Evolutionary conservation across 1,140 invertebrate species (phyloP).

Genomic region (Drosophila paulistorum): DNA sequence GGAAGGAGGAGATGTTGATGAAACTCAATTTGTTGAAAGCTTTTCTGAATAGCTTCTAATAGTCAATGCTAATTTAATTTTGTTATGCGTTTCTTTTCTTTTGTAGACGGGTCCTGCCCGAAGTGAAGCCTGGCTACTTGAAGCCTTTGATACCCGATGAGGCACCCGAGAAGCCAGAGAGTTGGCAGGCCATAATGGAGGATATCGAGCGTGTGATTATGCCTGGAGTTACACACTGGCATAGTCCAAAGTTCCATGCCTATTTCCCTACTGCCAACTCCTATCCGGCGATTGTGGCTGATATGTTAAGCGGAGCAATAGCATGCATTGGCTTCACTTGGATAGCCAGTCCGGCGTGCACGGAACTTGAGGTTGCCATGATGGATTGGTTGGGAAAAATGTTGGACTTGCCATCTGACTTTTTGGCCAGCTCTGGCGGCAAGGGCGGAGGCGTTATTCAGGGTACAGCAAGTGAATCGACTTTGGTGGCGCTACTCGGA

Average conservation of each 20-base stretch:
- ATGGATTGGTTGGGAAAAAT: conserved; percentile 99
- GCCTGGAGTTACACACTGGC: conserved; percentile 99
- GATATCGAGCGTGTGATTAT: conserved; percentile 97
- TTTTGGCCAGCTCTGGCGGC: conserved; percentile 91
- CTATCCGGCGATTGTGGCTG: conserved; percentile 92
- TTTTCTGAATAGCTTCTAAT: conserved; percentile 48
- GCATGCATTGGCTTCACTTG: conserved; percentile 95
- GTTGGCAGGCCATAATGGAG: conserved; percentile 94
- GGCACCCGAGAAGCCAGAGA: conserved; percentile 92
- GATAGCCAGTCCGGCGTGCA: conserved; percentile 98
- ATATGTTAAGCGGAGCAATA: conserved; percentile 97
- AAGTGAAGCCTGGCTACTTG: conserved; percentile 93
- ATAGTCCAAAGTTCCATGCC: conserved; percentile 98
- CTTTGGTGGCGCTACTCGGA: conserved; percentile 93
- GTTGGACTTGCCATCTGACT: conserved; percentile 94
- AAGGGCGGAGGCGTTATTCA: conserved; percentile 97
- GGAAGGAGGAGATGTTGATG: neutral
- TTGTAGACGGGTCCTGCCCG: conserved; percentile 90
- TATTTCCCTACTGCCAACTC: conserved; percentile 99
- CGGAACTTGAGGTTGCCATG: conserved; percentile 98
- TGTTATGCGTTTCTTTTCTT: conserved; percentile 6
- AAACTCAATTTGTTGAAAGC: conserved; percentile 52
- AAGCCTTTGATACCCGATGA: conserved; percentile 91
- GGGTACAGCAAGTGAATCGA: conserved; percentile 94
- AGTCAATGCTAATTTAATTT: conserved; percentile 47